Evolutionary conservation across 2,888 invertebrate species (phyloP).

Genomic region (Diarsia brunnea): DNA sequence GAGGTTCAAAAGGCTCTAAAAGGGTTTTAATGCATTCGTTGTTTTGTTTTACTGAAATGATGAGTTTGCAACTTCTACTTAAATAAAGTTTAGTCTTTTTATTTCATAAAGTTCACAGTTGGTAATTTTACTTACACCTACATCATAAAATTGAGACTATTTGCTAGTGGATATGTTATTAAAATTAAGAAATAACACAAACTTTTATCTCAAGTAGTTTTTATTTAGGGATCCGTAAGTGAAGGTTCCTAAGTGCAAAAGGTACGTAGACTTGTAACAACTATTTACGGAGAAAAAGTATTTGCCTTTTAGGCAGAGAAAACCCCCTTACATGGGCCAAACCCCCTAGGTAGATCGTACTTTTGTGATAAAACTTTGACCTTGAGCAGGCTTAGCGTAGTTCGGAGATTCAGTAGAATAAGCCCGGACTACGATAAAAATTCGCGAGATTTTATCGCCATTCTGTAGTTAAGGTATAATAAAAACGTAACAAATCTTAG

Average conservation of each 20-base stretch:
- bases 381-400: too few species aligned
- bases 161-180: neutral
- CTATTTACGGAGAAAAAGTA: neutral
- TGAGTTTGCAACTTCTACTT: neutral
- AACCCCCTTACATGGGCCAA: too few species aligned
- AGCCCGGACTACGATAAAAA: neutral
- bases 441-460: neutral
- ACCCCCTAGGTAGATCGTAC: neutral
- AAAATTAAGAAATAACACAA: neutral
- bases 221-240: conserved; percentile 5
- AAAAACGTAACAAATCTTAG: neutral
- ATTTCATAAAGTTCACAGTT: neutral
- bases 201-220: neutral
- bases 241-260: neutral
- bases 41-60: neutral
- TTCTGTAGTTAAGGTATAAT: neutral
- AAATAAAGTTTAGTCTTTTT: neutral
- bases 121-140: neutral
- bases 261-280: neutral
- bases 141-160: neutral
- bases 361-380: neutral
- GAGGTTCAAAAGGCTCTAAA: neutral
- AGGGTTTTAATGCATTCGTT: neutral
- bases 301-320: neutral
- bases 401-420: neutral